Evolutionary conservation across 2,888 invertebrate genomes (phyloP).

Genomic region (Copidosoma aretas): DNA sequence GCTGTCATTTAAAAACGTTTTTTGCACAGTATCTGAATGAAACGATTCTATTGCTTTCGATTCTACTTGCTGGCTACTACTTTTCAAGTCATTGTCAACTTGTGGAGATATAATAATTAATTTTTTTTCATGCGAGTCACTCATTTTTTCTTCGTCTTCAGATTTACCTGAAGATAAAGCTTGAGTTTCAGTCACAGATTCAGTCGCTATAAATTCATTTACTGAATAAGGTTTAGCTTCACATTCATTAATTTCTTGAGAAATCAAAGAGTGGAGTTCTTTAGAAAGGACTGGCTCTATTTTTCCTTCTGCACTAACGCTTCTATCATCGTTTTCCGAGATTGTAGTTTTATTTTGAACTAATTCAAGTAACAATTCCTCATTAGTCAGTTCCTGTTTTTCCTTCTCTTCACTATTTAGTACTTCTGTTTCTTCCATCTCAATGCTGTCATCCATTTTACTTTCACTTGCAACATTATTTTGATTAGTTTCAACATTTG

Average conservation of each 20-base stretch:
- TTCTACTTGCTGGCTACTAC: background rate
- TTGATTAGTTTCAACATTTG: no score
- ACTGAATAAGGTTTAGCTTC: background rate
- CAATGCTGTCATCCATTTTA: no score
- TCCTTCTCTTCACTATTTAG: background rate
- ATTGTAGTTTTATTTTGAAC: no score
- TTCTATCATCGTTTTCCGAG: no score
- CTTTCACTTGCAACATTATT: no score
- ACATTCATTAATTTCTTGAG: background rate
- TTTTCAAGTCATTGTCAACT: background rate
- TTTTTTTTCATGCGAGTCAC: no score
- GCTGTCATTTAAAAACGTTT: constrained; percentile 17
- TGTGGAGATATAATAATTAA: no score
- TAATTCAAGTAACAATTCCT: no score
- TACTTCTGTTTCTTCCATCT: background rate
- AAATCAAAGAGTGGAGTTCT: background rate
- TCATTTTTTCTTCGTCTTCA: no score
- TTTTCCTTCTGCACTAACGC: no score
- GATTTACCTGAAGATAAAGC: background rate
- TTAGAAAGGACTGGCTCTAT: background rate
- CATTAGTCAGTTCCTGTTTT: background rate
- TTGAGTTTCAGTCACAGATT: background rate
- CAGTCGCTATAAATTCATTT: background rate
- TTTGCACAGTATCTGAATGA: background rate
- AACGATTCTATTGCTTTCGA: background rate